Conservation (phyloP, 2,888 invertebrate genomes). For the Dione juno region DNA sequence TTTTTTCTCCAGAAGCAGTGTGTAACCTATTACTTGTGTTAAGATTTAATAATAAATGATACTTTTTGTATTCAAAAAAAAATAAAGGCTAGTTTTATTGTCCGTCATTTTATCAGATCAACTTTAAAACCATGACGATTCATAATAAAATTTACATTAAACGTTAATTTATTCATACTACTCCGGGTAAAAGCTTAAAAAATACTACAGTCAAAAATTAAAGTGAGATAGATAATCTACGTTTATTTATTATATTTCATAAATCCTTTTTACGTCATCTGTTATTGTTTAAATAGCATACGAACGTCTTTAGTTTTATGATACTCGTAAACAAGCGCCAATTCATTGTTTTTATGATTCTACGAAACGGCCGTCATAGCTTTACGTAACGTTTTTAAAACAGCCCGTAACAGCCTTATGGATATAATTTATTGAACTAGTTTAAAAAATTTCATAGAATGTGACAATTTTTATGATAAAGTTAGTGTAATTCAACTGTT, state of each 20-base stretch:
- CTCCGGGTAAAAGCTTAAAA: conserved; percentile 22
- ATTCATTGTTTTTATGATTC: conserved; percentile 42
- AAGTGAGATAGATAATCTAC: conserved; percentile 10
- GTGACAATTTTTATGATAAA: conserved; percentile 21
- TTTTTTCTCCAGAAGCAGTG: too few relatives aligned
- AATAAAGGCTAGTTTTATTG: too few relatives aligned
- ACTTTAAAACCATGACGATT: background rate
- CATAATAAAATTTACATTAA: background rate
- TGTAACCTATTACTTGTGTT: too few relatives aligned
- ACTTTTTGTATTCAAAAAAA: too few relatives aligned
- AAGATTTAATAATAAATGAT: too few relatives aligned
- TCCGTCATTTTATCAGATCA: background rate
- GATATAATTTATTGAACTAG: conserved; percentile 17
- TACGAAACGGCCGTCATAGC: conserved; percentile 32
- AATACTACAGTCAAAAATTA: conserved; percentile 26
- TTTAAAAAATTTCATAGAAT: conserved; percentile 12
- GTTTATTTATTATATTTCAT: conserved; percentile 16
- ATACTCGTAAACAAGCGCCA: conserved; percentile 36
- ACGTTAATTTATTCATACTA: conserved; percentile 12
- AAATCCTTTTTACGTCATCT: background rate
- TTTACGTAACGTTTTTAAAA: conserved; percentile 26
- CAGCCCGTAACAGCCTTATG: background rate
- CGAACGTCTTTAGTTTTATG: conserved; percentile 28
- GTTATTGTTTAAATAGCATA: background rate
- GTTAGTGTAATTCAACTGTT: conserved; percentile 10